Evolutionary conservation across 1,140 invertebrate genomes (phyloP).

Genomic region (Teleopsis dalmanni): DNA sequence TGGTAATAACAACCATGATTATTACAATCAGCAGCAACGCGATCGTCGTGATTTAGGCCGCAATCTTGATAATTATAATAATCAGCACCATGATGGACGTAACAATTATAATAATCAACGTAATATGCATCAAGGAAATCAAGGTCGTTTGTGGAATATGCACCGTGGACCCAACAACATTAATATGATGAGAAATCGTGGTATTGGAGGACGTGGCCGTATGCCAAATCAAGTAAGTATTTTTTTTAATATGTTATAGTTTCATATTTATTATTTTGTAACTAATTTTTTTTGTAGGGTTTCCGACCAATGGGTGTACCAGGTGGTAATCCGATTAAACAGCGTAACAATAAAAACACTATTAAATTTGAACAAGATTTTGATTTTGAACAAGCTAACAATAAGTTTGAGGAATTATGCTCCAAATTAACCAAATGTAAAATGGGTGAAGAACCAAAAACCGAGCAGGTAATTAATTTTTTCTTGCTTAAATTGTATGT

Average conservation of each 20-base stretch:
- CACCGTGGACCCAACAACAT: constrained; percentile 32
- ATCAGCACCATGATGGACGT: constrained; percentile 30
- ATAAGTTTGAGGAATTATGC: constrained; percentile 88
- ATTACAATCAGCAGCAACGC: constrained; percentile 24
- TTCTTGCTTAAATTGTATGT: constrained; percentile 10
- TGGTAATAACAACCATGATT: constrained; percentile 25
- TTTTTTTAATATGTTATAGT: not conserved
- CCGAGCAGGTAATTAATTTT: constrained; percentile 42
- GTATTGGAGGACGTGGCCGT: constrained; percentile 27
- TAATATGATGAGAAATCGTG: constrained; percentile 35
- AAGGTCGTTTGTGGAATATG: constrained; percentile 34
- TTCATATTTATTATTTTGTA: not conserved
- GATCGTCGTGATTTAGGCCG: constrained; percentile 40
- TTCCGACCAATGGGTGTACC: constrained; percentile 24
- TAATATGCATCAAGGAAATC: constrained; percentile 28
- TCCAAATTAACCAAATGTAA: constrained; percentile 77
- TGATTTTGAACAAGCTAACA: constrained; percentile 97
- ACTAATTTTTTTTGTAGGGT: constrained; percentile 18
- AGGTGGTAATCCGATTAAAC: constrained; percentile 12
- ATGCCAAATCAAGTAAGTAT: constrained; percentile 36
- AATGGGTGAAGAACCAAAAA: constrained; percentile 58
- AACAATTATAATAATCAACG: constrained; percentile 39
- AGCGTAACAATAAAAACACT: constrained; percentile 54
- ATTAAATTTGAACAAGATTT: constrained; percentile 93
- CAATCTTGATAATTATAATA: constrained; percentile 29